Evolutionary conservation across 2,888 invertebrate genomes (phyloP), one percentile per base, ranked within the genome.

Genomic region (Myopa testacea): DNA sequence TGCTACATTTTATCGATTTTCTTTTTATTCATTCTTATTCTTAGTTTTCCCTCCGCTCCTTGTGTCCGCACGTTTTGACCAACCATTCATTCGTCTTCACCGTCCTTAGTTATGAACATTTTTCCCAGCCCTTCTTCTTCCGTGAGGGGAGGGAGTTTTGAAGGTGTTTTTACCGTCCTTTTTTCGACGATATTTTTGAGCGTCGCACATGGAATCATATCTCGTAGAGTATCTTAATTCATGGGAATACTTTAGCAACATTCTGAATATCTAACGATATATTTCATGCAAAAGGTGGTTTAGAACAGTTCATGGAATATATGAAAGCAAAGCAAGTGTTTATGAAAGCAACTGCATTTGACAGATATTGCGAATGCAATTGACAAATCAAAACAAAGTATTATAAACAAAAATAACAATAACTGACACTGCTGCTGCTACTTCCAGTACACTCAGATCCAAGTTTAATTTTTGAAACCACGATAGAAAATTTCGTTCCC

Each of bases 1-100:
- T 68, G 68, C 40, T 75, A 12, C 68, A 19, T 68, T 67, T 75
- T 75, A 75, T 75, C 75, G 75, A 75, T 75, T 75, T 75, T 75
- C 68, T 67, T 75, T 67, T 55, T 38, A 73, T 45, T 45, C 69
- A 69, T 52, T 55, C 73, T 45, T 73, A 62, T 55, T 73, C 62
- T 45, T 40, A 58, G 19, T 37, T 55, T 37, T 55, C 50, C 45
- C 62, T 70, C 50, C 19, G 60, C 40, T 10, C n/a, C 60, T 72
- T 40, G 1, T 52, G 52, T 52, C 67, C 55, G 40, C 4, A 26
- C 63, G 38, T 34, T 26, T 26, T 8, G 10, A 45, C 45, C 10
- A 45, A 45, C 45, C 68, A 38, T 38, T 68, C 67, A 19, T 75
- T 75, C 26, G n/a, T 34, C 14, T 55, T 10, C 55, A 62, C 26